These are phyloP conservation scores for Belonocnema kinseyi DNA, from an alignment of 1,140 invertebrate genomes.

Conservation along the genomic window DNA sequence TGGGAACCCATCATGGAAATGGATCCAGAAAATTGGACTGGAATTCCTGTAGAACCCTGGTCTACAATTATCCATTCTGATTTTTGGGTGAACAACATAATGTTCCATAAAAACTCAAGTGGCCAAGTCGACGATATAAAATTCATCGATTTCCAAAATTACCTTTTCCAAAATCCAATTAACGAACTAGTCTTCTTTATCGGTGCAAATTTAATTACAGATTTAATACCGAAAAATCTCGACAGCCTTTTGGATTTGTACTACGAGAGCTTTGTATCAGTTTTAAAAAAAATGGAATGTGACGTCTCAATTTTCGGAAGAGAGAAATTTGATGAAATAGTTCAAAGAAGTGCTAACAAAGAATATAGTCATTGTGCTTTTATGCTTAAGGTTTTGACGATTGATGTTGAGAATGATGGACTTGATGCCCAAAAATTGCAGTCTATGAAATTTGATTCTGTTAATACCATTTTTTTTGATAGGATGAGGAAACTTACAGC, in stretches of 20 bases:
- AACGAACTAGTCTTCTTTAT: constrained; percentile 79
- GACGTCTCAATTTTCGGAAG: constrained; percentile 49
- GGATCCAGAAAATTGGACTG: constrained; percentile 48
- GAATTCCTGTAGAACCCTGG: constrained; percentile 68
- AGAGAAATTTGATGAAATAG: constrained; percentile 51
- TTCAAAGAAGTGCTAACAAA: constrained; percentile 45
- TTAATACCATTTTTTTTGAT: constrained; percentile 37
- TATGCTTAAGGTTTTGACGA: constrained; percentile 65
- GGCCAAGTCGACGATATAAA: constrained; percentile 73
- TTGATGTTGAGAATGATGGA: constrained; percentile 48
- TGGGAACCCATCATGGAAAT: constrained; percentile 42
- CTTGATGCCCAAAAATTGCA: constrained; percentile 31
- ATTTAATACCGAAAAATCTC: constrained; percentile 69
- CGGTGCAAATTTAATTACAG: constrained; percentile 74
- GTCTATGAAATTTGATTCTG: background rate
- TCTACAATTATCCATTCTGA: constrained; percentile 78
- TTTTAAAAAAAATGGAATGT: constrained; percentile 59
- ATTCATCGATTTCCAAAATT: constrained; percentile 81
- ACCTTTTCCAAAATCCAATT: constrained; percentile 73
- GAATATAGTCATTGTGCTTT: constrained; percentile 64
- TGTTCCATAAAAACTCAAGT: constrained; percentile 69
- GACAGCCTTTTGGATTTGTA: constrained; percentile 76
- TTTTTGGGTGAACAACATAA: constrained; percentile 81
- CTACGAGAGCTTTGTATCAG: constrained; percentile 72
- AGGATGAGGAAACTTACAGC: constrained; percentile 43